Conservation (phyloP, 2,113 vertebrate genomes). For the Falco punctatus region DNA sequence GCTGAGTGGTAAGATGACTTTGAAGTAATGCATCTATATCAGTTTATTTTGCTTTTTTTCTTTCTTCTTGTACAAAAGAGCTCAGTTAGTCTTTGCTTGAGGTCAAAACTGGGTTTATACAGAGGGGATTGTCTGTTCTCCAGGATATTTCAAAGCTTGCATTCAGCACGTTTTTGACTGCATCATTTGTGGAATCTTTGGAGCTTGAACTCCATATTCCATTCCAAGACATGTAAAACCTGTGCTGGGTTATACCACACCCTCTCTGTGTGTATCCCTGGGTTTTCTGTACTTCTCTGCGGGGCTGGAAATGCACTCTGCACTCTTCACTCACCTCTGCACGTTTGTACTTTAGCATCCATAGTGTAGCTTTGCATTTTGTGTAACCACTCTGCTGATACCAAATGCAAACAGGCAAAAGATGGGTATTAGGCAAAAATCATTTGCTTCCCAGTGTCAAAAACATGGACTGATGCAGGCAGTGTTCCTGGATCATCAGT, state of each 20-base stretch:
- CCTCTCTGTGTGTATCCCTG: neutral
- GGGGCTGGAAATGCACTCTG: neutral
- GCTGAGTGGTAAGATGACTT: neutral
- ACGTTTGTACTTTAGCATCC: neutral
- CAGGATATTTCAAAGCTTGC: constrained; percentile 35
- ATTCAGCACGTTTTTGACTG: constrained; percentile 4
- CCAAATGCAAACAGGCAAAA: neutral
- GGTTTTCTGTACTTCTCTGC: neutral
- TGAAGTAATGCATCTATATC: neutral
- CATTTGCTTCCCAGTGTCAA: neutral
- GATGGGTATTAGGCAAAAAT: neutral
- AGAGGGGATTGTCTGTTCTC: neutral
- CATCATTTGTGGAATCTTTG: neutral
- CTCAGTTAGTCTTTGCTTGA: neutral
- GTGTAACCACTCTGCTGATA: neutral
- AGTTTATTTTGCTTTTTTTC: constrained; percentile 1
- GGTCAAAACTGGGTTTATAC: constrained; percentile 5
- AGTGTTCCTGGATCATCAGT: neutral
- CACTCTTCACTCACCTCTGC: neutral
- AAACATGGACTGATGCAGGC: neutral
- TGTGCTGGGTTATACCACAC: neutral
- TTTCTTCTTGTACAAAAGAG: constrained; percentile 12
- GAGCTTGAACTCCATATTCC: neutral
- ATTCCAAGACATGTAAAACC: neutral
- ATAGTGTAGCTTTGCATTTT: fast-evolving